Base-by-base conservation (phyloP, 2,113 vertebrate species). In the Shinisaurus crocodilurus region DNA sequence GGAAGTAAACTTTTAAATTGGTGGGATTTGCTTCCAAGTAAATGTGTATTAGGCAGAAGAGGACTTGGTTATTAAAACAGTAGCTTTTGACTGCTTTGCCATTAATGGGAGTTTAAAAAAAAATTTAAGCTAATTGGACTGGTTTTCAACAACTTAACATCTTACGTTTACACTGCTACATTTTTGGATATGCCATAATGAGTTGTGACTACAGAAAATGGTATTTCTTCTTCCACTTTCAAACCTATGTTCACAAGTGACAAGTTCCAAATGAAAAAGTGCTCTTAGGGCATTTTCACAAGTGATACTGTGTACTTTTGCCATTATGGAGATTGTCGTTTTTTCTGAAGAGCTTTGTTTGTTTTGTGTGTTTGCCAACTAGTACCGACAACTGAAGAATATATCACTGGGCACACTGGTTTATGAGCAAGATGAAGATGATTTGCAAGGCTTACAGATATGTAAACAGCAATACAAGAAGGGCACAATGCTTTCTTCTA, bases 381-480 rank as follows among this genome's bases (percentile, higher is more conserved):
- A 99, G 99, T 98, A 98, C 94, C 97, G 91, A 81, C 98, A 95
- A 84, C 92, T 99, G 92, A 97, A 97, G 92, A 97, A 96, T 86
- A 97, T 99, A 89, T 97, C 99, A 20, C 95, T 99, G 92, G 98
- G 98, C 1, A 97, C 98, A 0, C 96, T 99, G 93, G 96, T 94
- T 85, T 99, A 99, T 40, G 96, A 97, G 72, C 96, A 97, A 91
- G 97, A 97, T 16, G 93, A 97, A 50, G 94, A 96, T 29, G 95
- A 97, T 23, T 86, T 94, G 89, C 95, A 97, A 85, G 98, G 98
- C 80, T 93, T 99, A 84, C 95, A 94, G 92, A 85, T 99, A 54
- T 99, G 99, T 94, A 99, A 99, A 90, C 95, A 98, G 3, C 96
- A 98, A 85, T 99, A 99, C 95, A 98, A 95, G 96, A 98, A 86